Percentiles rank a stretch among this genome's conserved stretches.
These are phyloP conservation scores for Eospalax fontanierii DNA, from an alignment of 2,797 vertebrate species.

Conservation along the genomic window DNA sequence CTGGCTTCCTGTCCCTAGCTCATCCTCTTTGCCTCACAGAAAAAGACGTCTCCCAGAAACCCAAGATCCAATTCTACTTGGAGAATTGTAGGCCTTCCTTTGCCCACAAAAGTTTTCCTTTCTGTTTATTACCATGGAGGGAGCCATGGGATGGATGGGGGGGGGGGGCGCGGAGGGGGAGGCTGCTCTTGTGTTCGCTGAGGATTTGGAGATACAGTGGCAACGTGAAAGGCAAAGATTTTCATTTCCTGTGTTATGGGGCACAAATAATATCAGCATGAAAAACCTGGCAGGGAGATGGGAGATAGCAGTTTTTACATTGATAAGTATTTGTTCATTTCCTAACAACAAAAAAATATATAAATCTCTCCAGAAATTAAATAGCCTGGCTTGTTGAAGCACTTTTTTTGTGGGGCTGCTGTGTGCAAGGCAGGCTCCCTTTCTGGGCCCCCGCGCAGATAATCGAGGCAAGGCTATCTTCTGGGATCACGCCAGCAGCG, in stretches of 20 bases:
- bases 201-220: slow-evolving; percentile 93
- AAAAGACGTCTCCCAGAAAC: slow-evolving; percentile 20
- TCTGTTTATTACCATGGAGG: slow-evolving; percentile 87
- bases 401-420: slow-evolving; percentile 92
- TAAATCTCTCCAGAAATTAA: slow-evolving; percentile 95
- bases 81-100: slow-evolving; percentile 74
- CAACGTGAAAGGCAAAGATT: slow-evolving; percentile 91
- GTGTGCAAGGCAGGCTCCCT: slow-evolving; percentile 92
- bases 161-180: slow-evolving; percentile 69
- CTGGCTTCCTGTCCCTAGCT: background rate
- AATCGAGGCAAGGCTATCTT: slow-evolving; percentile 98
- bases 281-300: slow-evolving; percentile 96
- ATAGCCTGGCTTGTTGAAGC: slow-evolving; percentile 91
- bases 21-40: background rate
- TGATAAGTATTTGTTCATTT: slow-evolving; percentile 99
- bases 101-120: slow-evolving; percentile 87
- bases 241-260: slow-evolving; percentile 98
- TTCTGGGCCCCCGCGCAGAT: slow-evolving; percentile 93
- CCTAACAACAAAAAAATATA: slow-evolving; percentile 98
- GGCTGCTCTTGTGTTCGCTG: slow-evolving; percentile 87
- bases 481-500: slow-evolving; percentile 90
- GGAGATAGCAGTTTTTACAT: slow-evolving; percentile 96
- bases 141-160: slow-evolving; percentile 53
- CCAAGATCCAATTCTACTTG: background rate
- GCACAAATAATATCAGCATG: slow-evolving; percentile 96